Base-by-base conservation (phyloP, 1,140 invertebrate genomes). In the Macrocentrus cingulum region DNA sequence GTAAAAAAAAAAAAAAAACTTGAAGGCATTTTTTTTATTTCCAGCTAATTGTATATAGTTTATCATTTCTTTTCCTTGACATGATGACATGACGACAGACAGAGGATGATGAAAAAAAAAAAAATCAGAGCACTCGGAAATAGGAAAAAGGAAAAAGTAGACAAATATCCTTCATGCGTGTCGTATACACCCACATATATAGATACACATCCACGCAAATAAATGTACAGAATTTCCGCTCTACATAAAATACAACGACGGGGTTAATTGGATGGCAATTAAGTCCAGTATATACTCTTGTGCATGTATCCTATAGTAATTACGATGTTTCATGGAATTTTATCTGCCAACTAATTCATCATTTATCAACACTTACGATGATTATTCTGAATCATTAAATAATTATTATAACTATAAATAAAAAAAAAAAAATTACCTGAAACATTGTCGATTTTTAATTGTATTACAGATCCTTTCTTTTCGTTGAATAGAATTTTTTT, bases 221-320 rank as follows among this genome's bases (percentile, higher is more conserved):
- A 52, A 23, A 44, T 37, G 60, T 69, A 62, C 54, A 52, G 61
- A 54, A 51, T 75, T 75, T 70, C 63, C 69, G 74, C 72, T 75
- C 73, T 65, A 76, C 63, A 75, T 71, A 74, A 49, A 48, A 32
- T 58, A 23, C 55, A 52, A 36, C 50, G 50, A 50, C 36, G 8
- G 61, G 63, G 55, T 68, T 72, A 70, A 69, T 74, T 69, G 44
- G 36, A n/a, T 22, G 23, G 49, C 60, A 70, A 74, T 74, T 71
- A 72, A 67, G 63, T 16, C 56, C 56, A 65, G 65, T 66, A 63
- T 66, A 56, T 66, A 67, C 52, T 60, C 55, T 45, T 56, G 34
- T 42, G 20, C 45, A 32, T 36, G 29, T 32, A 11, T 51, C 42
- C 45, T 7, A n/a, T n/a, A n/a, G n/a, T n/a, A n/a, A n/a, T n/a